Evolutionary conservation across 2,888 invertebrate genomes (phyloP), one percentile per base, ranked within the genome.

Genomic region (Drosophila formosana): DNA sequence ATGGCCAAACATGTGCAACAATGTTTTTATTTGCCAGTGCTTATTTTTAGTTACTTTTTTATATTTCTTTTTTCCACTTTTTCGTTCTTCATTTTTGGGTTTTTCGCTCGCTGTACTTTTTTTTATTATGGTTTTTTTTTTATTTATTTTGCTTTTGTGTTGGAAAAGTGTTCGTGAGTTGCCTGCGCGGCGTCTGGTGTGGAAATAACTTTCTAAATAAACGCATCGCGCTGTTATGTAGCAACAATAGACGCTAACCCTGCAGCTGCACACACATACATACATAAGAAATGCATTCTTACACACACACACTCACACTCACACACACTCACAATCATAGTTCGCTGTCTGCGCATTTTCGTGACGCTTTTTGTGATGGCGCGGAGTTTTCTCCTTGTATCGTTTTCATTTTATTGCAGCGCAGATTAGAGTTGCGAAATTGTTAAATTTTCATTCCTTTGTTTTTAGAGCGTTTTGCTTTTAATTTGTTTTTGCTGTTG

Each of bases 381-480:
- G 56, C 63, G 34, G 71, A 81, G 75, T 83, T 82, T 84, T 66
- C 37, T 37, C 37, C 74, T 87, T 84, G 85, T 85, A 87, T 75
- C 88, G 72, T 77, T 83, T 87, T 79, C 82, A 77, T 83, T 83
- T 83, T 87, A 83, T 83, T 85, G 85, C 88, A 51, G 72, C 66
- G 80, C 80, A 88, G 83, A 84, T 84, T 88, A 84, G 88, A 84
- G 88, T 84, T 85, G 82, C 77, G 75, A 80, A 88, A 83, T 88
- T 88, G 88, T 84, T 85, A 84, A 85, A 86, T 77, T 88, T 85
- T 77, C 72, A 72, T 85, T 80, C 73, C 66, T 70, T 70, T 73
- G 43, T 60, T 65, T 70, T 62, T 63, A 46, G 51, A 46, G 52
- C 55, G 18, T 53, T 52, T 67, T 66, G 56, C 46, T 70, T 80